Conservation (phyloP, 2,888 invertebrate genomes). For the Xestia rhomboidea region DNA sequence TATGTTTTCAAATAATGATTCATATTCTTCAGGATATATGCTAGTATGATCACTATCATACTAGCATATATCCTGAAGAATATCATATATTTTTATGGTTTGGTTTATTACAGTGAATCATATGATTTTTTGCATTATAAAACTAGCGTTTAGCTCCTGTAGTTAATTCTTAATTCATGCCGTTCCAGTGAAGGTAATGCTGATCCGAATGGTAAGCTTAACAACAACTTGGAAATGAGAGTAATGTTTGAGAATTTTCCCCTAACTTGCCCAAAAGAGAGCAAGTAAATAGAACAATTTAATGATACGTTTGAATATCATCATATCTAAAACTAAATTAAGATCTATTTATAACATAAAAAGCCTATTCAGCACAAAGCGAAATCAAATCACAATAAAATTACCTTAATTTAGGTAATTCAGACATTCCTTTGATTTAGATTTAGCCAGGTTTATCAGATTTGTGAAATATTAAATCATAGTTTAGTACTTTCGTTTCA, state of each 20-base stretch:
- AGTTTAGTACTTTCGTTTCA: slow-evolving; percentile 14
- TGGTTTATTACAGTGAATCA: too few species aligned
- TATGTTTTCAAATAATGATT: too few species aligned
- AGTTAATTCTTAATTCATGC: too few species aligned
- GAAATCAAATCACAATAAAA: slow-evolving; percentile 30
- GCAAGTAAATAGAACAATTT: neutral
- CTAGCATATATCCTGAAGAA: too few species aligned
- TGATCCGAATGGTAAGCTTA: too few species aligned
- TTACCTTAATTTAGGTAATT: slow-evolving; percentile 27
- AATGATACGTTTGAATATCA: neutral
- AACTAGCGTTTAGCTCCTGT: too few species aligned
- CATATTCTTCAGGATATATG: too few species aligned
- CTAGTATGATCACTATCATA: too few species aligned
- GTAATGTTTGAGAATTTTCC: neutral
- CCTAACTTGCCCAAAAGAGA: neutral
- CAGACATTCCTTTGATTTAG: slow-evolving; percentile 40
- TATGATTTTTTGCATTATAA: too few species aligned
- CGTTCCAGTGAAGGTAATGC: too few species aligned
- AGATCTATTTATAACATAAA: slow-evolving; percentile 16
- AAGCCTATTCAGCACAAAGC: slow-evolving; percentile 19
- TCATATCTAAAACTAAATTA: neutral
- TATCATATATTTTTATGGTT: too few species aligned
- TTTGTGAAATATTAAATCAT: slow-evolving; percentile 24
- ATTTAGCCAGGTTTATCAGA: slow-evolving; percentile 23
- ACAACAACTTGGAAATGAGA: neutral